Percentiles rank a stretch among this genome's conserved stretches.
phyloP scores from a whole-genome alignment of 1,140 invertebrate species.

The Drosophila paulistorum region DNA sequence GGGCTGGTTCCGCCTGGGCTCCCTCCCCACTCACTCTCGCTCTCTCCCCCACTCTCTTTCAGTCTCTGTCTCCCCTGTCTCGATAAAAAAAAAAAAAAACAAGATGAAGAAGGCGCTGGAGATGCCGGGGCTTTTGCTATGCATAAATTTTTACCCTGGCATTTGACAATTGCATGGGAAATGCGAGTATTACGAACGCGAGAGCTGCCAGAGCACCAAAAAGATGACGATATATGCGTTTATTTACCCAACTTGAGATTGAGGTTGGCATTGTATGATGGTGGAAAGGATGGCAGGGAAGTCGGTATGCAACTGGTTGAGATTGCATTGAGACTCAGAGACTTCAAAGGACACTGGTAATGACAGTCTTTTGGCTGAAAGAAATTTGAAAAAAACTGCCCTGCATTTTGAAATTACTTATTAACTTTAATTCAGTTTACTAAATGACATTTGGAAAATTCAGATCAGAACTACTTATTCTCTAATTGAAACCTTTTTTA shows the following conservation, averaged over 20 bases:
- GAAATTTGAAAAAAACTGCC: neutral
- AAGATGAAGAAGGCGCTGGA: slow-evolving; percentile 14
- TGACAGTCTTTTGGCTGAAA: neutral
- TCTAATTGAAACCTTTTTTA: too few species aligned
- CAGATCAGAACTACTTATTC: neutral
- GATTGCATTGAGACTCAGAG: slow-evolving; percentile 24
- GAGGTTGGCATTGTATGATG: neutral
- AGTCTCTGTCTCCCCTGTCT: neutral
- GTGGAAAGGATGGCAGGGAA: neutral
- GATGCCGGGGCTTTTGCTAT: slow-evolving; percentile 32
- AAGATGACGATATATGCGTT: slow-evolving; percentile 13
- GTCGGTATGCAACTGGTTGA: slow-evolving; percentile 20
- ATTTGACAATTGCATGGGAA: slow-evolving; percentile 64
- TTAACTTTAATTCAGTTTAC: too few species aligned
- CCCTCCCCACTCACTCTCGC: neutral
- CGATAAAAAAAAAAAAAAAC: neutral
- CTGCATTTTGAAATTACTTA: too few species aligned
- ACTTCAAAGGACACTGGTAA: neutral
- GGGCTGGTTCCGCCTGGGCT: slow-evolving; percentile 12
- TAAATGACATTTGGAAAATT: neutral
- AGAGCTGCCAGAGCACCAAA: slow-evolving; percentile 7
- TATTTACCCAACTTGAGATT: slow-evolving; percentile 20
- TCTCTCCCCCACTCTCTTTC: neutral
- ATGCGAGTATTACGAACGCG: slow-evolving; percentile 19
- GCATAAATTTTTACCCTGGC: slow-evolving; percentile 66